phyloP scores from a whole-genome alignment of 35 echinoderm and acorn worm genomes.

The Apostichopus californicus region DNA sequence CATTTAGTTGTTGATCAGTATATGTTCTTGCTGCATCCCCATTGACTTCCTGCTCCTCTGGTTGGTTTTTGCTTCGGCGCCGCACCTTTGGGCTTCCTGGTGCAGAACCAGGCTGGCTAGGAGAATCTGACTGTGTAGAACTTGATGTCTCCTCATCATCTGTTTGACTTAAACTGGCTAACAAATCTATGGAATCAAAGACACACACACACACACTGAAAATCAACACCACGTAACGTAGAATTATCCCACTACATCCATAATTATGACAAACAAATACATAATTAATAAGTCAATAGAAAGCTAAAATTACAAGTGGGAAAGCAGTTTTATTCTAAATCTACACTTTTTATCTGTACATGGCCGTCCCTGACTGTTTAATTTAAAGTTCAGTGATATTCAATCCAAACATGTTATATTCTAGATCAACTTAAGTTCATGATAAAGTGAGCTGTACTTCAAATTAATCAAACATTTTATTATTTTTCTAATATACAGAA shows the following conservation, averaged over 20 bases:
- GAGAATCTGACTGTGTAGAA: slow-evolving; percentile 34
- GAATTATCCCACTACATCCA: not conserved
- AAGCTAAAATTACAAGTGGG: too few relatives aligned
- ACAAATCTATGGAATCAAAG: slow-evolving; percentile 25
- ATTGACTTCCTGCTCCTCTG: slow-evolving; percentile 59
- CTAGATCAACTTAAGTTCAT: too few relatives aligned
- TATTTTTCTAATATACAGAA: too few relatives aligned
- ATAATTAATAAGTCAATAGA: too few relatives aligned
- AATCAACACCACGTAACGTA: not conserved
- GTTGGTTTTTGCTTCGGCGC: slow-evolving; percentile 22
- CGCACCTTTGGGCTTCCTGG: slow-evolving; percentile 46
- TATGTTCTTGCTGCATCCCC: slow-evolving; percentile 66
- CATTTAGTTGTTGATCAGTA: slow-evolving; percentile 75
- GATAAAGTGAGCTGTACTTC: too few relatives aligned
- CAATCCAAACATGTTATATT: too few relatives aligned
- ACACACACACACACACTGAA: not conserved
- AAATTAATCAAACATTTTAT: too few relatives aligned
- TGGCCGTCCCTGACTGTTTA: too few relatives aligned
- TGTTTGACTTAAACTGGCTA: not conserved
- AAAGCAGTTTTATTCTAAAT: too few relatives aligned
- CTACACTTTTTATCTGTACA: too few relatives aligned
- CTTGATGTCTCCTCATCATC: slow-evolving; percentile 23
- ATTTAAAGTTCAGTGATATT: too few relatives aligned
- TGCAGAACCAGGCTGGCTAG: slow-evolving; percentile 17
- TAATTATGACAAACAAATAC: too few relatives aligned